phyloP scores from a whole-genome alignment of 2,113 vertebrate genomes.

The Chlorodrepanis virens region DNA sequence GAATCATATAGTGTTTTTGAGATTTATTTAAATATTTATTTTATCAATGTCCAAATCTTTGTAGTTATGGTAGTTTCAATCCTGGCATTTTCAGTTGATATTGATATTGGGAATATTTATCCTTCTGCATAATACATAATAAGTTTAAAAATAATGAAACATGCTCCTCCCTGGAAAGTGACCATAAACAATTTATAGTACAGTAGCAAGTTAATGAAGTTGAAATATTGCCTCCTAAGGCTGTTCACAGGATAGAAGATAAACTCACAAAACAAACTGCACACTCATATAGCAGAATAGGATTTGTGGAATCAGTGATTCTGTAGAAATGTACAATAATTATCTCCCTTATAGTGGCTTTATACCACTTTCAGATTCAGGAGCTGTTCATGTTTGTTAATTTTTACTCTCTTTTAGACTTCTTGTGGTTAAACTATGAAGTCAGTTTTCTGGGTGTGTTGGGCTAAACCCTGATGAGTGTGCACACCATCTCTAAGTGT shows the following conservation, averaged over 20 bases:
- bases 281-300: neutral
- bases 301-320: neutral
- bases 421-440: neutral
- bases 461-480: neutral
- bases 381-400: neutral
- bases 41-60: neutral
- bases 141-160: neutral
- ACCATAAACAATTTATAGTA: neutral
- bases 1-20: neutral
- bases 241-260: neutral
- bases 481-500: neutral
- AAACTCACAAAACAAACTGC: neutral
- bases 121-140: neutral
- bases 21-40: neutral
- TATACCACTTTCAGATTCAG: neutral
- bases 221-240: slow-evolving; percentile 25
- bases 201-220: slow-evolving; percentile 43
- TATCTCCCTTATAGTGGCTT: neutral
- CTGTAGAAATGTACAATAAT: neutral
- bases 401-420: neutral
- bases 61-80: neutral
- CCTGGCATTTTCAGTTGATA: neutral
- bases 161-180: neutral
- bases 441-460: neutral
- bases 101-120: neutral